A percentile compares a stretch with the other conserved stretches of the same genome.
Evolutionary conservation across 1,140 invertebrate species (phyloP).

Genomic region (Bombus pascuorum): DNA sequence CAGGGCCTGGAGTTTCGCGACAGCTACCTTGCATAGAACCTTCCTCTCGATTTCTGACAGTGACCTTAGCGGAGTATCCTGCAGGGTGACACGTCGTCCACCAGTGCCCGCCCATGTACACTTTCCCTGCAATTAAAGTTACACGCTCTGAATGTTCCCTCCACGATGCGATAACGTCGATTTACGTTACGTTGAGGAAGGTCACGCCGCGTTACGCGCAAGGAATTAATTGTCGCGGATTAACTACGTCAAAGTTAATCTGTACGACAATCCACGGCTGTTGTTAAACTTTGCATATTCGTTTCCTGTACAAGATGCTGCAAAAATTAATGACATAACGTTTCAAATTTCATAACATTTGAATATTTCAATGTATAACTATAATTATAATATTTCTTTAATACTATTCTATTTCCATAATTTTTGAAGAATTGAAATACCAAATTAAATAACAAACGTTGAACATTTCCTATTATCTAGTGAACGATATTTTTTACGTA

Average conservation of each 20-base stretch:
- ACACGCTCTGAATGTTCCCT: background rate
- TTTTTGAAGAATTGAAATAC: background rate
- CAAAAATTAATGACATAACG: background rate
- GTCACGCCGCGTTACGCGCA: background rate
- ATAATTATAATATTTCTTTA: no score
- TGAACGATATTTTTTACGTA: background rate
- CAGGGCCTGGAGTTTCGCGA: slow-evolving; percentile 93
- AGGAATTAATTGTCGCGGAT: background rate
- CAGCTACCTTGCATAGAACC: slow-evolving; percentile 91
- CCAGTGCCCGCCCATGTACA: slow-evolving; percentile 91
- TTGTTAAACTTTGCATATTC: background rate
- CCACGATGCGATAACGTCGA: no score
- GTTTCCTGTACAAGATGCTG: no score
- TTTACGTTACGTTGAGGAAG: background rate
- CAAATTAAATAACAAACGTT: background rate
- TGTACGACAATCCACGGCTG: background rate
- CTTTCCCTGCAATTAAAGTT: slow-evolving; percentile 87
- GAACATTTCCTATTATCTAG: background rate
- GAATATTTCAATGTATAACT: no score
- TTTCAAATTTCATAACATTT: no score
- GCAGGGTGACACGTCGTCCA: slow-evolving; percentile 89
- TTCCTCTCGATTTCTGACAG: slow-evolving; percentile 92
- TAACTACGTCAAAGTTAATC: no score
- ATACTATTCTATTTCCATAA: no score
- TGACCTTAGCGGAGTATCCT: slow-evolving; percentile 87